Percentiles rank a stretch among this genome's conserved stretches.
Conservation (phyloP, 2,113 vertebrate species). For the Cyrtonyx montezumae region DNA sequence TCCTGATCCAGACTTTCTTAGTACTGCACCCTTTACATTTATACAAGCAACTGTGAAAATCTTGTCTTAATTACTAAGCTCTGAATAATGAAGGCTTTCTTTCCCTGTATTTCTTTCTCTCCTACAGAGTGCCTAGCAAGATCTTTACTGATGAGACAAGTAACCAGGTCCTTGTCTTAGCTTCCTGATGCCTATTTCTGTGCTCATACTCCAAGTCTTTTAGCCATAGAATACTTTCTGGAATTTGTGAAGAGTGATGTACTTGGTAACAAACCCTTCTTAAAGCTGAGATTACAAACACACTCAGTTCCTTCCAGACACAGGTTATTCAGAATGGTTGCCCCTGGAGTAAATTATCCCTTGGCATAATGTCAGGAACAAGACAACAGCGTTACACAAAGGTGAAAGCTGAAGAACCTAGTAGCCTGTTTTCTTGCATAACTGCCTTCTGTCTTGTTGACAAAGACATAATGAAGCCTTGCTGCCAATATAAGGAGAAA, state of each 20-base stretch:
- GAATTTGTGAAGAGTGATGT: neutral
- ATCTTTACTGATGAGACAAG: neutral
- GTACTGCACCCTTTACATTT: neutral
- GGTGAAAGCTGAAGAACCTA: neutral
- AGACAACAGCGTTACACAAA: neutral
- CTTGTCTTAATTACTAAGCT: neutral
- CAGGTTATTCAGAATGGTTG: neutral
- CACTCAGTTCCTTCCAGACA: neutral
- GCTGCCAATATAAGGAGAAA: rapidly evolving
- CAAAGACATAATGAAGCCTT: neutral
- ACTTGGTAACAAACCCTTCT: neutral
- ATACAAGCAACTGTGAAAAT: neutral
- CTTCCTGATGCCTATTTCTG: neutral
- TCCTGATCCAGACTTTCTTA: neutral
- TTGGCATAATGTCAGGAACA: neutral
- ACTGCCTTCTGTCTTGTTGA: neutral
- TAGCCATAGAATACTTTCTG: neutral
- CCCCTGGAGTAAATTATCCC: neutral
- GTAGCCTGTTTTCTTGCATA: neutral
- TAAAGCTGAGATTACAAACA: neutral
- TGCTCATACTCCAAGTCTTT: neutral
- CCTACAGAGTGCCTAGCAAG: neutral
- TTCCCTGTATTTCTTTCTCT: neutral
- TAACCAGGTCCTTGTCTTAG: neutral
- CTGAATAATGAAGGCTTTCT: neutral